Evolutionary conservation across 2,113 vertebrate species (phyloP).

Genomic region (Salvelinus sp.): DNA sequence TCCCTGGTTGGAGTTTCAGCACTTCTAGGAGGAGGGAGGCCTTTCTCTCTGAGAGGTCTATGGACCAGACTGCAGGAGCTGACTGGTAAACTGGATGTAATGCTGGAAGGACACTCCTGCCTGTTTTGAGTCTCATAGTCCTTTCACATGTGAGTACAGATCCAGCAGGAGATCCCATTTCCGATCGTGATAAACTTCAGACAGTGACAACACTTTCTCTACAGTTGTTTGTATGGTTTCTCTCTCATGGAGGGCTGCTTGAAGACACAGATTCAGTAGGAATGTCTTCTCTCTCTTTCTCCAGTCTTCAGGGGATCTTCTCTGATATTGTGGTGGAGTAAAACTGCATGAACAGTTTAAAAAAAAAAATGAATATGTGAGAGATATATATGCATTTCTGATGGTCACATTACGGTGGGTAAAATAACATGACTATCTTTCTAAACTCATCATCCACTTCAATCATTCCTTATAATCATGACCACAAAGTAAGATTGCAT

Average conservation of each 20-base stretch:
- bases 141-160: conserved; percentile 17
- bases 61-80: conserved; percentile 14
- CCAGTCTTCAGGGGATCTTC: neutral
- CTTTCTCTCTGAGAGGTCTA: conserved; percentile 24
- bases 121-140: conserved; percentile 10
- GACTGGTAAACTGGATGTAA: neutral
- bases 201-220: neutral
- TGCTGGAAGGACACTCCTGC: conserved; percentile 2
- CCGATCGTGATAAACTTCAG: neutral
- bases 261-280: conserved; percentile 23
- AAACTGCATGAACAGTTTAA: neutral
- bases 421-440: no score
- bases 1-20: conserved; percentile 35
- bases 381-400: neutral
- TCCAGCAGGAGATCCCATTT: conserved; percentile 15
- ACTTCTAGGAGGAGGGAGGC: conserved; percentile 26
- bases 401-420: no score
- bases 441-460: no score
- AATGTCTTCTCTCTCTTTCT: conserved; percentile 13
- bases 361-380: neutral
- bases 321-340: neutral
- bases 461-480: no score
- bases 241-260: conserved; percentile 18
- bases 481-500: no score
- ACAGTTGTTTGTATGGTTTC: neutral